phyloP scores from a whole-genome alignment of 2,113 vertebrate genomes.

The Crotophaga sulcirostris region DNA sequence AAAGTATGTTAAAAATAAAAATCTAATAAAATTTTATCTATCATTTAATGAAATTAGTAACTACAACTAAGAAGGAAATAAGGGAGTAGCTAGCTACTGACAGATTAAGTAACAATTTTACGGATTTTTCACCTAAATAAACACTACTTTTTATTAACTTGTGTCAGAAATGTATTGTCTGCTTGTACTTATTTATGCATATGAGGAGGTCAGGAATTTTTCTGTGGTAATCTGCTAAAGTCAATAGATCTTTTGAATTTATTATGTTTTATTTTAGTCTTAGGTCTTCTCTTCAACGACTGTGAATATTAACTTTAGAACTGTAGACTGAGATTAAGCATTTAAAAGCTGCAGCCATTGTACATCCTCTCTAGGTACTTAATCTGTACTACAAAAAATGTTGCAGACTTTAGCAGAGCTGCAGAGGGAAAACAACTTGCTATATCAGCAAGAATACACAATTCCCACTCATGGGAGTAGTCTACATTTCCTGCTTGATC shows the following conservation, averaged over 20 bases:
- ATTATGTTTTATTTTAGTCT: background rate
- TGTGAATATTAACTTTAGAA: background rate
- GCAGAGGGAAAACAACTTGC: background rate
- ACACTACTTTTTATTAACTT: background rate
- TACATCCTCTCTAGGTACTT: background rate
- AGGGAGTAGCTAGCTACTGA: background rate
- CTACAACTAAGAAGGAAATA: background rate
- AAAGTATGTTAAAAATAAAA: background rate
- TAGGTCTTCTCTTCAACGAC: background rate
- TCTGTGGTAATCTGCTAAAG: background rate
- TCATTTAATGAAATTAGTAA: background rate
- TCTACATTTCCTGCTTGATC: background rate
- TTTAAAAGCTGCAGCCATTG: background rate
- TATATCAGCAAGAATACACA: background rate
- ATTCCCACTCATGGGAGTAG: background rate
- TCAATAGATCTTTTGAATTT: background rate
- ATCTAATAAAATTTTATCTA: background rate
- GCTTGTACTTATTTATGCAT: background rate
- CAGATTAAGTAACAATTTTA: background rate
- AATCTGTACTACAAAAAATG: background rate
- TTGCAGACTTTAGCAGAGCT: background rate
- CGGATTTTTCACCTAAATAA: background rate
- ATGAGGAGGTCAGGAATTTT: background rate
- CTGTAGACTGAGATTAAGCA: background rate
- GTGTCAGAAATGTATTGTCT: background rate